Base-by-base conservation (phyloP, 2,888 invertebrate species). In the Ormyrus nitidulus region DNA sequence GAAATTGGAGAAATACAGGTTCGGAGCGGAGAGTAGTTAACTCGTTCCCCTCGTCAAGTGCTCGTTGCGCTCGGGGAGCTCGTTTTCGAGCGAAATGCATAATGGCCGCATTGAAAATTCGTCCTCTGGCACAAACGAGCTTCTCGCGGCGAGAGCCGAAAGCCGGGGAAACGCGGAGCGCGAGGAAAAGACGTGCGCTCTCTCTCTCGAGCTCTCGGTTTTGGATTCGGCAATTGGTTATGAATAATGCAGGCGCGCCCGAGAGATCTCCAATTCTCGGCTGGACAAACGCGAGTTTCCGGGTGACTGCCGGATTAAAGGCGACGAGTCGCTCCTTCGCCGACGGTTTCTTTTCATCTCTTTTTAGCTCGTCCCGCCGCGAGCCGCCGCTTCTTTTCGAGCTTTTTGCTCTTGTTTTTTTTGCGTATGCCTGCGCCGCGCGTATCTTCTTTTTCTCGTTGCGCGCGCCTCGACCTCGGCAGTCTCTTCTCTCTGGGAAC, bases 221-320 rank as follows among this genome's bases (percentile, higher is more conserved):
- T 84, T 83, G 87, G 87, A 88, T 89, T 89, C 86, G 88, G 89
- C 87, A 89, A 89, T 89, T 89, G 89, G 89, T 89, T 89, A 89
- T 89, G 89, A 89, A 89, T 89, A 89, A 89, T 89, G 88, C 89
- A 89, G 84, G 82, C 84, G 83, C 82, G 82, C 84, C 34, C 34
- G 34, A 34, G 34, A 34, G 34, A 34, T 34, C 34, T 34, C 34
- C 34, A 34, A 34, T 34, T 34, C 34, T 73, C 80, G 77, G 58
- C 73, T 75, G 75, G 81, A 82, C 81, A 80, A 82, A 81, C 81
- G 84, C 70, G 78, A 49, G 82, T 84, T 87, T 84, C 86, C 86
- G 86, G 84, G 84, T 84, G 85, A 86, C 84, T 83, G 84, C 61
- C 73, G 65, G 80, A 77, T 68, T 83, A 82, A 77, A 82, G 82